These are phyloP conservation scores for Lacanobia wlatinum DNA, from an alignment of 2,888 invertebrate genomes.

Conservation along the genomic window DNA sequence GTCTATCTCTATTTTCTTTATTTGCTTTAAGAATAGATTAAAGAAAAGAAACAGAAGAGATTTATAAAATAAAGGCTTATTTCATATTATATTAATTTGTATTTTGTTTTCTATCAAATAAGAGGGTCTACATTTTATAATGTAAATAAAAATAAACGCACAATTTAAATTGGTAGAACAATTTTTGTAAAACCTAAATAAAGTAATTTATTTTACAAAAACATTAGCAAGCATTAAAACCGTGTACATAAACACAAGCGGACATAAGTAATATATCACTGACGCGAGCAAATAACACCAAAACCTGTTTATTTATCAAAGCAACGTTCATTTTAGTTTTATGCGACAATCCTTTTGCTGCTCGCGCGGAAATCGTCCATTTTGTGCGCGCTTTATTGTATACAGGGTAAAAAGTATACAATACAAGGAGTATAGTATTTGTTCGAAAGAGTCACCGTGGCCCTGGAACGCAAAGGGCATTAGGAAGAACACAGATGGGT, in stretches of 20 bases:
- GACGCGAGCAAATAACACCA: background rate
- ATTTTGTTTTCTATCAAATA: no score
- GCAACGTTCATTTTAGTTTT: slow-evolving; percentile 21
- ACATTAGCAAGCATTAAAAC: background rate
- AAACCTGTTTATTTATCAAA: slow-evolving; percentile 11
- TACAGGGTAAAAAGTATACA: background rate
- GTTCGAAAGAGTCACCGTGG: no score
- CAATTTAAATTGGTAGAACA: background rate
- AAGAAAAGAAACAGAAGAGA: no score
- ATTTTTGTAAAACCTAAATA: background rate
- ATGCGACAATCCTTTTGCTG: slow-evolving; percentile 5
- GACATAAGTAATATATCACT: slow-evolving; percentile 7
- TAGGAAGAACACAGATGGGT: no score
- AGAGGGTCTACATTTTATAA: no score
- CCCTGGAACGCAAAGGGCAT: no score
- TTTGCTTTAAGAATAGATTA: no score
- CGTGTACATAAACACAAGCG: background rate
- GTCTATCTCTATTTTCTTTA: no score
- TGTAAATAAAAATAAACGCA: no score
- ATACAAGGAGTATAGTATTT: no score
- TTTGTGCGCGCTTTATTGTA: background rate
- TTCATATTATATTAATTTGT: no score
- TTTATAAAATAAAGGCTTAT: no score
- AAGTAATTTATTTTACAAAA: background rate
- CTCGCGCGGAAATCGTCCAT: background rate